Evolutionary conservation across 2,888 invertebrate species (phyloP), one percentile per base, ranked within the genome.

Genomic region (Lycia hirtaria): DNA sequence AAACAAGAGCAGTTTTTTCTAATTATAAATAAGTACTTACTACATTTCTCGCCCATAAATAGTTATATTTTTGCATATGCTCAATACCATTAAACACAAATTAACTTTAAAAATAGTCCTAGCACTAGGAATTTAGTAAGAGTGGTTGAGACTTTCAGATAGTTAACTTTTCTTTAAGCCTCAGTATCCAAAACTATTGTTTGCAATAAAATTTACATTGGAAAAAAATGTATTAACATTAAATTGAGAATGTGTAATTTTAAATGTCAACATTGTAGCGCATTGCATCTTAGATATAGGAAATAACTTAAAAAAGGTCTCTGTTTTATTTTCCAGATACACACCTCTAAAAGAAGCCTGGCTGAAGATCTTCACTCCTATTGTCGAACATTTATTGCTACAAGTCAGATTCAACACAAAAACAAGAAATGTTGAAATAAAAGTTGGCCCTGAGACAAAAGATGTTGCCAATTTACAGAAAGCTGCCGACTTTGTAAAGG

Each of bases 401-500:
- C 98, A 99, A 92, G 96, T 98, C 50, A 94, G 99, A 57, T 99
- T 98, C 80, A 99, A 99, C 85, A 93, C 98, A 51, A 98, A 96
- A 87, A 95, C 96, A 0, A 93, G 97, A 64, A 96, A 97, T 85
- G 97, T 99, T 0, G 98, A 98, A 91, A 95, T 98, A 45, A 94
- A 96, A 73, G 92, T 94, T 24, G 93, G 94, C 0, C 93, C 93
- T 37, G 95, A 96, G 74, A 97, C 97, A 0, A 94, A 94, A 67
- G 98, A 99, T 76, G 95, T 98, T 64, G 95, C 96, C 7, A 97
- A 98, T 83, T 91, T 99, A 60, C 99, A 99, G 83, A 99, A 98
- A 89, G 99, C 97, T 44, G 98, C 98, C 10, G 99, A 99, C 89
- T 99, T 99, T 93, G 97, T 99, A 0, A 96, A 96, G 86, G 90